phyloP scores from a whole-genome alignment of 2,113 vertebrate species.

The Antigone vipio region DNA sequence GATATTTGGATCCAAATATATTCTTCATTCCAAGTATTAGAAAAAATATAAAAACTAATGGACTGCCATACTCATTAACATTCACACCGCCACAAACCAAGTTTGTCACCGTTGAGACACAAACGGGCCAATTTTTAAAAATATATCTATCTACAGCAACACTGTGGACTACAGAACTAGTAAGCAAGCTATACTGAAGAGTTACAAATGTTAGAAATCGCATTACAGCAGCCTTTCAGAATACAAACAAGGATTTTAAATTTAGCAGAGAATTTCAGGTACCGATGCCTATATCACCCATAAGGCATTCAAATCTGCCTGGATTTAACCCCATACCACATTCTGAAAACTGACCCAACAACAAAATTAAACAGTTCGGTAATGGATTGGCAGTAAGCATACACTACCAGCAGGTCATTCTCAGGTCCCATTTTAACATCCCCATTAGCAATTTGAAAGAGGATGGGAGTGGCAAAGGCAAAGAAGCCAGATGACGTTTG shows the following conservation, averaged over 20 bases:
- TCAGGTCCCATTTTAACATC: not conserved
- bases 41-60: not conserved
- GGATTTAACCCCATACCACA: not conserved
- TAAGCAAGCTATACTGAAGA: not conserved
- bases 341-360: not conserved
- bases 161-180: not conserved
- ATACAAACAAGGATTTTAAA: not conserved
- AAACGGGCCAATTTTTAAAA: not conserved
- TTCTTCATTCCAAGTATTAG: not conserved
- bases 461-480: constrained; percentile 47
- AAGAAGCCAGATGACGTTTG: constrained; percentile 29
- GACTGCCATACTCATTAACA: not conserved
- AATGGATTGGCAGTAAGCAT: not conserved
- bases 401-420: not conserved
- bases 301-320: not conserved
- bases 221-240: not conserved
- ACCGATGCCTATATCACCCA: not conserved
- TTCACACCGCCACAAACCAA: not conserved
- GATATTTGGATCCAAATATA: not conserved
- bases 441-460: constrained; percentile 22
- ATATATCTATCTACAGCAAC: not conserved
- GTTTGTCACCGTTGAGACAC: not conserved
- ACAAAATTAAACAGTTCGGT: not conserved
- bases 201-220: not conserved
- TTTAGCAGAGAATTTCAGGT: not conserved